These are phyloP conservation scores for Pempheris klunzingeri DNA, from an alignment of 2,797 vertebrate species.

Conservation along the genomic window DNA sequence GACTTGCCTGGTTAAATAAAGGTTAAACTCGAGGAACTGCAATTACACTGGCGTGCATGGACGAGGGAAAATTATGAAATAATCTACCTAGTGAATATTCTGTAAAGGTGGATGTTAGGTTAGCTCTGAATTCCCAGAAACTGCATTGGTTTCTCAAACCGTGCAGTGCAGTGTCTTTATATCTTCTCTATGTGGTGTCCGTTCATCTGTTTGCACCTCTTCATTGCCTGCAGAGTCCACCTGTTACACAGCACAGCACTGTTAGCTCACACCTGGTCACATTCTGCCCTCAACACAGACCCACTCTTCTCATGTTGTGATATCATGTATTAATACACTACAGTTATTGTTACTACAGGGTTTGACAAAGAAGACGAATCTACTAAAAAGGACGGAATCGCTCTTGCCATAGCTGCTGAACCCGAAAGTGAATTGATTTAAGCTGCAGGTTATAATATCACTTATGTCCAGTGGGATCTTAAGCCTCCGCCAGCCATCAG, in stretches of 20 bases:
- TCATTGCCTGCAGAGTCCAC: conserved; percentile 42
- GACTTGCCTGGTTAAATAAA: no score
- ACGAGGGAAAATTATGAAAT: no score
- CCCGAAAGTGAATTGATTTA: no score
- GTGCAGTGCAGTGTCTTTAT: not conserved
- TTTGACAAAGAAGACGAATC: no score
- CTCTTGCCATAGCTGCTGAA: no score
- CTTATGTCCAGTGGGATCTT: no score
- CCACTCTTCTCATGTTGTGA: not conserved
- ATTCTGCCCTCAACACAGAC: conserved; percentile 3
- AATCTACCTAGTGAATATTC: no score
- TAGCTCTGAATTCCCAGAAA: not conserved
- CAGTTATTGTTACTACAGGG: not conserved
- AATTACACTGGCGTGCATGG: not conserved
- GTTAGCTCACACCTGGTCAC: conserved; percentile 51
- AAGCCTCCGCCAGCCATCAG: no score
- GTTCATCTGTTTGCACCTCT: conserved; percentile 46
- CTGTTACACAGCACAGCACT: conserved; percentile 36
- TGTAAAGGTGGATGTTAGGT: not conserved
- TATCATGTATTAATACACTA: not conserved
- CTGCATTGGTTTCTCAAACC: not conserved
- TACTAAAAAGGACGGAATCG: no score
- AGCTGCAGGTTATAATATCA: no score
- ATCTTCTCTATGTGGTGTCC: conserved; percentile 10
- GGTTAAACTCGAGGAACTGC: no score